Base-by-base conservation (phyloP, 92 coral and sea anemone genomes). In the Muricea muricata region DNA sequence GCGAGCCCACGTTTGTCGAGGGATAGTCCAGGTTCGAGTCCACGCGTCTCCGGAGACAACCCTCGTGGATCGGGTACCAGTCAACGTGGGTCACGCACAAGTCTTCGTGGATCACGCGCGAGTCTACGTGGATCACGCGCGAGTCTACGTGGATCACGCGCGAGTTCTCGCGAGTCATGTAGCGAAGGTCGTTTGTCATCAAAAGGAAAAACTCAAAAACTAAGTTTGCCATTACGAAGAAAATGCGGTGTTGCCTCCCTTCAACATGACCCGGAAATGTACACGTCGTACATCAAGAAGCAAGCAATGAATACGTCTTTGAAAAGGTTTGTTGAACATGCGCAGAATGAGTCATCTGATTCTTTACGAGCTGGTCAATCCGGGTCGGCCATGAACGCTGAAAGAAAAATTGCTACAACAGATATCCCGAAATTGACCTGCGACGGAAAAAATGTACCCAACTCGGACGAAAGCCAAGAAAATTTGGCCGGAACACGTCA, bases 251-350 rank as follows among this genome's bases (percentile, higher is more conserved):
- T 78, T 6, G 70, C 83, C 11, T 78, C 83, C 0, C 71, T 78
- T 29, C 83, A 78, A 58, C 83, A 78, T 39, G 83, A 78, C 37
- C 83, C 83, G n/a, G 83, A 78, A 26, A 78, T 58, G 34, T 78
- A 78, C 71, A 78, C 83, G 21, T 78, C 83, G 30, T 78, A 33
- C 11, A 32, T 78, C 31, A 78, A 78, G 54, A 58, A 14, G 11
- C 83, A 57, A 34, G 30, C 71, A 8, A 32, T 42, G 50, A 18
- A 33, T 7, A 35, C 83, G 18, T 32, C 33, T 32, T 13, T 32
- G 17, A n/a, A 40, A 21, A 24, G 34, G 29, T 34, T 55, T 40
- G 34, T 10, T 7, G 70, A 58, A 29, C 71, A 24, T 8, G 50
- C 13, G 0, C 47, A 78, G 23, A 28, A 31, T 21, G 34, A 35